Percentiles rank a stretch among this genome's conserved stretches.
phyloP scores from a whole-genome alignment of 1,140 invertebrate species.

The Drosophila willistoni region DNA sequence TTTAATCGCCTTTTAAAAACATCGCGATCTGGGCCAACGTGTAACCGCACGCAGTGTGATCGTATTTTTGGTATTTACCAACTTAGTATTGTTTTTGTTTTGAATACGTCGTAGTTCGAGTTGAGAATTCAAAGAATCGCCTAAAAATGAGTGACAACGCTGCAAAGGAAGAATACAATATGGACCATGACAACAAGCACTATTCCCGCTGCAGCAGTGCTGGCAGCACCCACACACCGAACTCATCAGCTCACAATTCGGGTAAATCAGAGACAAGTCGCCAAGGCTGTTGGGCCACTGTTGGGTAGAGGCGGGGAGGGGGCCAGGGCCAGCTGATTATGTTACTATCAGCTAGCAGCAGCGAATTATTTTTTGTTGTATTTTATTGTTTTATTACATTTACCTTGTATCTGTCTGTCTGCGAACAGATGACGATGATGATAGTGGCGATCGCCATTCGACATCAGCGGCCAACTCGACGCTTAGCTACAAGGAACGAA shows the following conservation, averaged over 20 bases:
- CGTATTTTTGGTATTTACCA: too few relatives aligned
- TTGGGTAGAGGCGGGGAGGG: slow-evolving; percentile 12
- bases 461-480: slow-evolving; percentile 66
- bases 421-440: slow-evolving; percentile 88
- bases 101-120: slow-evolving; percentile 58
- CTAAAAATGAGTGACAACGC: slow-evolving; percentile 62
- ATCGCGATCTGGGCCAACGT: too few relatives aligned
- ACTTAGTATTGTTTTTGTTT: slow-evolving; percentile 46
- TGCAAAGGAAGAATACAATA: slow-evolving; percentile 58
- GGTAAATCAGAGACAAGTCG: slow-evolving; percentile 84
- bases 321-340: slow-evolving; percentile 52
- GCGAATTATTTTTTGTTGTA: slow-evolving; percentile 26
- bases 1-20: too few relatives aligned
- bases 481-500: slow-evolving; percentile 96
- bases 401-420: slow-evolving; percentile 25
- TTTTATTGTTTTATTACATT: slow-evolving; percentile 57
- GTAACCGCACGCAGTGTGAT: too few relatives aligned
- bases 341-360: slow-evolving; percentile 31
- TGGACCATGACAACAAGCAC: slow-evolving; percentile 86
- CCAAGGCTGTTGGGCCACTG: slow-evolving; percentile 32
- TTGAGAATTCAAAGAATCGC: slow-evolving; percentile 15
- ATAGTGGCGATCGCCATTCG: slow-evolving; percentile 88
- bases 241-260: slow-evolving; percentile 93
- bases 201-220: slow-evolving; percentile 93
- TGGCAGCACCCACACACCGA: slow-evolving; percentile 91